phyloP scores from a whole-genome alignment of 2,888 invertebrate genomes.

The Crocallis elinguaria region DNA sequence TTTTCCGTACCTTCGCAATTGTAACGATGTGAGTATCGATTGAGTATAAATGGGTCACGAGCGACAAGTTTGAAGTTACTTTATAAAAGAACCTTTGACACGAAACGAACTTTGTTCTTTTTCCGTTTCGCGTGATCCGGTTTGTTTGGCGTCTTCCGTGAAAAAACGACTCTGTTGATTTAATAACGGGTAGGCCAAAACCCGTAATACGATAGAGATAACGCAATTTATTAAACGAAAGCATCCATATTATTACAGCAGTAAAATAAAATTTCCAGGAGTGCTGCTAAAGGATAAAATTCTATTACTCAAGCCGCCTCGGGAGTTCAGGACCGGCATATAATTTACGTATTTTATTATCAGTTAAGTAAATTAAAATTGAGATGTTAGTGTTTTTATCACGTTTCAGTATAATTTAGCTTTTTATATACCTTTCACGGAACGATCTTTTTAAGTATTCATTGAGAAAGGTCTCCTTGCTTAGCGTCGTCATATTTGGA shows the following conservation, averaged over 20 bases:
- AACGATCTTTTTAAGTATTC: conserved; percentile 22
- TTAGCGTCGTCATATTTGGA: conserved; percentile 12
- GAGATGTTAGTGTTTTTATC: conserved; percentile 45
- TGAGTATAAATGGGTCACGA: conserved; percentile 16
- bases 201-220: conserved; percentile 21
- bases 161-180: conserved; percentile 24
- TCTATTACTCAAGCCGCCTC: conserved; percentile 50
- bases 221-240: conserved; percentile 31
- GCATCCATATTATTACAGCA: conserved; percentile 32
- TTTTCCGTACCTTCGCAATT: conserved; percentile 20
- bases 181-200: conserved; percentile 16
- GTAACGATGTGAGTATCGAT: conserved; percentile 13
- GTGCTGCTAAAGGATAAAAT: conserved; percentile 55
- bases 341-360: conserved; percentile 54
- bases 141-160: conserved; percentile 20
- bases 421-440: conserved; percentile 28
- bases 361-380: conserved; percentile 54
- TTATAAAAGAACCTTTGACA: conserved; percentile 9
- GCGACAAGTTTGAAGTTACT: conserved; percentile 11
- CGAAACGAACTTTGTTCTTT: conserved; percentile 14
- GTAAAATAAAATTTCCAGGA: conserved; percentile 41
- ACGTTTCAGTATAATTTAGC: conserved; percentile 28
- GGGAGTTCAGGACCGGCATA: conserved; percentile 48
- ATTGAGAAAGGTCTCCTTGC: conserved; percentile 15
- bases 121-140: conserved; percentile 19